These are phyloP conservation scores for Zaprionus kolodkinae DNA, from an alignment of 1,140 invertebrate species.

Conservation along the genomic window DNA sequence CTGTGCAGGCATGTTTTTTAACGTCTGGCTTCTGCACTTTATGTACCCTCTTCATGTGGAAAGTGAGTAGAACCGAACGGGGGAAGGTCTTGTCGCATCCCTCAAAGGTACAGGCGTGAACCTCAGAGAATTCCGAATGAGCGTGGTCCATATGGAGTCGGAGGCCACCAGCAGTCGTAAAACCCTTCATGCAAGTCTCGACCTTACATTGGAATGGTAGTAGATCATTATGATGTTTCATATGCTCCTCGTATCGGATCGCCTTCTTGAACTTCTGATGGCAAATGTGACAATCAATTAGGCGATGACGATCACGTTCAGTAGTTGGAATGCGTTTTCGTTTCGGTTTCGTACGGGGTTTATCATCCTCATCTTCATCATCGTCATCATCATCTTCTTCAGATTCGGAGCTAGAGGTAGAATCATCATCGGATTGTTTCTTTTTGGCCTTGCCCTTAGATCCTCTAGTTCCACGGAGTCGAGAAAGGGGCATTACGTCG, in stretches of 20 bases:
- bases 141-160: constrained; percentile 77
- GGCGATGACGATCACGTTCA: constrained; percentile 60
- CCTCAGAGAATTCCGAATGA: constrained; percentile 72
- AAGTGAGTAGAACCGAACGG: constrained; percentile 67
- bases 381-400: constrained; percentile 45
- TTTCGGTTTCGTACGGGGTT: constrained; percentile 55
- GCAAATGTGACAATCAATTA: constrained; percentile 80
- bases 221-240: constrained; percentile 79
- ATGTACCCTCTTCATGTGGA: constrained; percentile 78
- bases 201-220: constrained; percentile 77
- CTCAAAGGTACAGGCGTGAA: constrained; percentile 68
- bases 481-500: constrained; percentile 64
- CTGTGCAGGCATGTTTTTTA: constrained; percentile 59
- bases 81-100: constrained; percentile 75
- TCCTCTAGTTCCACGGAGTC: constrained; percentile 42
- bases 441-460: constrained; percentile 42
- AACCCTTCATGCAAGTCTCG: constrained; percentile 73
- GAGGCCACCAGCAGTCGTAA: constrained; percentile 74
- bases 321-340: constrained; percentile 63
- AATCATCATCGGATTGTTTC: constrained; percentile 30
- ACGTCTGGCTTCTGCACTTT: constrained; percentile 69
- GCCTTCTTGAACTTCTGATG: constrained; percentile 81
- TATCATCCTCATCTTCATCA: constrained; percentile 38
- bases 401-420: constrained; percentile 48
- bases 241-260: constrained; percentile 75